phyloP scores from a whole-genome alignment of 2,888 invertebrate species.

The Malthinus flaveolus region DNA sequence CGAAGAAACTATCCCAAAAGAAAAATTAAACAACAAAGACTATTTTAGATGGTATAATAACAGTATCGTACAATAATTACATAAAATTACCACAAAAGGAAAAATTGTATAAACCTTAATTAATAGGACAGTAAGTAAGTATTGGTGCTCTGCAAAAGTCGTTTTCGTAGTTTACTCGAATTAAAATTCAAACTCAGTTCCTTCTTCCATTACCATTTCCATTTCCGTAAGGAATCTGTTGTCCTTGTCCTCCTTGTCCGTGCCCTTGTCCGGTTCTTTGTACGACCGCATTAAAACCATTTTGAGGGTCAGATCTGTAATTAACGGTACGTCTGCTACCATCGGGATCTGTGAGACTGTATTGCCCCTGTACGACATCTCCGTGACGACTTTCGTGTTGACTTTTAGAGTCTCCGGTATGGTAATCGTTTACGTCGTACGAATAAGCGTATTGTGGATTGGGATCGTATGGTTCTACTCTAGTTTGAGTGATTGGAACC shows the following conservation, averaged over 20 bases:
- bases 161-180: neutral
- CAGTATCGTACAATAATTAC: constrained; percentile 28
- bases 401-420: constrained; percentile 51
- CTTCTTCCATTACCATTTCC: constrained; percentile 10
- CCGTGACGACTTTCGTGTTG: constrained; percentile 50
- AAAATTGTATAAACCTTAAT: constrained; percentile 1
- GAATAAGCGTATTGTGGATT: constrained; percentile 50
- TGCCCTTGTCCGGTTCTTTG: constrained; percentile 42
- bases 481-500: constrained; percentile 36
- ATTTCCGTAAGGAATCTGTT: constrained; percentile 4
- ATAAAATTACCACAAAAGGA: constrained; percentile 12
- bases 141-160: neutral
- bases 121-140: neutral
- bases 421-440: constrained; percentile 50
- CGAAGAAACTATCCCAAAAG: no score
- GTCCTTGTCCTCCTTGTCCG: constrained; percentile 3
- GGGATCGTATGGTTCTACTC: constrained; percentile 50
- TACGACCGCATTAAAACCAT: constrained; percentile 50
- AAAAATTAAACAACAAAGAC: constrained; percentile 1
- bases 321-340: constrained; percentile 49
- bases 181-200: constrained; percentile 5
- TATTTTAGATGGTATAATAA: constrained; percentile 24
- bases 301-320: constrained; percentile 48
- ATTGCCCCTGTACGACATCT: constrained; percentile 49
- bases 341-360: constrained; percentile 50